Evolutionary conservation across 2,797 vertebrate species (phyloP), one percentile per base, ranked within the genome.

Genomic region (Bufotes viridis): DNA sequence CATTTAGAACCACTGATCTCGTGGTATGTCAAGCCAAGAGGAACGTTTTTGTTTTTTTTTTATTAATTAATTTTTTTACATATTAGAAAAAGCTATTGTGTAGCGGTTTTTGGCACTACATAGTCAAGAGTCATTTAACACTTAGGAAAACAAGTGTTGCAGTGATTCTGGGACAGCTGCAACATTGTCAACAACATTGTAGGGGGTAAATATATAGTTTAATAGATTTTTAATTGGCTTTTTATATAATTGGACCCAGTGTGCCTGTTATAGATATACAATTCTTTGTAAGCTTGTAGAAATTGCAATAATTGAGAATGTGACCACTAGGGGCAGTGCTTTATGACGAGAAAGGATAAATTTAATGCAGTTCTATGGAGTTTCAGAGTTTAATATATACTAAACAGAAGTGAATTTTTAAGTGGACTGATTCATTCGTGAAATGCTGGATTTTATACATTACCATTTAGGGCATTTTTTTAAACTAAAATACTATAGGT

Each of bases 201-300:
- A 78, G 74, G 74, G 74, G 74, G 74, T 55, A 78, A 78, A 78
- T 78, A 78, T 78, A 78, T 24, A n/a, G 13, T 24, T 78, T 78
- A 55, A 78, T 78, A 55, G 12, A 78, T 55, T 55, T 78, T 78
- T 78, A 78, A 78, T 78, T 78, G 75, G 5, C 51, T 78, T 55
- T 74, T 55, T 24, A 55, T 55, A n/a, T 55, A 78, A 78, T 78
- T 78, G 51, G 22, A 78, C 51, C 75, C 75, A 55, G 22, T 78
- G 75, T 75, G 72, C 22, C 10, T 55, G 51, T 76, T 53, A 76
- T 76, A 76, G 74, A 76, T 51, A 76, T 51, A 53, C 53, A 76
- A 55, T 51, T 78, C 51, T 78, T 20, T 55, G 51, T 51, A 51
- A 22, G 22, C 51, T 78, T 78, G 49, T 55, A 55, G 20, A 55